Percentiles rank a stretch among this genome's conserved stretches.
Conservation (phyloP, 2,888 invertebrate species). For the Margaritifera margaritifera region DNA sequence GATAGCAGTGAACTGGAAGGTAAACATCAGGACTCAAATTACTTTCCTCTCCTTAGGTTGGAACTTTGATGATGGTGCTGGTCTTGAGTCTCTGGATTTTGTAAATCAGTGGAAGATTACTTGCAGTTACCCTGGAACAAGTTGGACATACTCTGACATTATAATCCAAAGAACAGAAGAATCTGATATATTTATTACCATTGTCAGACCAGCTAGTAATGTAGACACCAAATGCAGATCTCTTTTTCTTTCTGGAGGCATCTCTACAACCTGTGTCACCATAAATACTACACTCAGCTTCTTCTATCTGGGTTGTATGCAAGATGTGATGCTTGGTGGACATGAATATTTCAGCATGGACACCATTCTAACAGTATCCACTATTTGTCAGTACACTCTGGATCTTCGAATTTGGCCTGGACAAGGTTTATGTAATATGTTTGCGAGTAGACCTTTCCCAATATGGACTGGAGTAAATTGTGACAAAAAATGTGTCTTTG, state of each 20-base stretch:
- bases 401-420: conserved; percentile 24
- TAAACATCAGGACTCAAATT: conserved; percentile 3
- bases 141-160: conserved; percentile 20
- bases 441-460: conserved; percentile 28
- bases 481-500: conserved; percentile 28
- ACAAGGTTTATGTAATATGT: conserved; percentile 30
- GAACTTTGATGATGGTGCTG: conserved; percentile 32
- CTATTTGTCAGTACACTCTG: conserved; percentile 21
- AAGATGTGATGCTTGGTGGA: conserved; percentile 9
- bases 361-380: conserved; percentile 22
- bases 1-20: conserved; percentile 22
- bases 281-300: conserved; percentile 8
- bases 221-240: conserved; percentile 6
- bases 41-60: conserved; percentile 21
- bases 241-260: conserved; percentile 5
- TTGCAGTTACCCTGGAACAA: conserved; percentile 10
- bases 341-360: conserved; percentile 12
- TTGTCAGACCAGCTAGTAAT: conserved; percentile 2
- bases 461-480: conserved; percentile 22
- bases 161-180: background rate
- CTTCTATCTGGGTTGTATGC: conserved; percentile 17
- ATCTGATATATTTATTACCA: conserved; percentile 6
- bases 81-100: conserved; percentile 17
- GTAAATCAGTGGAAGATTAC: conserved; percentile 14
- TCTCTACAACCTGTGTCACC: conserved; percentile 10